Conservation (phyloP, 2,113 vertebrate species). For the Paedocypris sp. region DNA sequence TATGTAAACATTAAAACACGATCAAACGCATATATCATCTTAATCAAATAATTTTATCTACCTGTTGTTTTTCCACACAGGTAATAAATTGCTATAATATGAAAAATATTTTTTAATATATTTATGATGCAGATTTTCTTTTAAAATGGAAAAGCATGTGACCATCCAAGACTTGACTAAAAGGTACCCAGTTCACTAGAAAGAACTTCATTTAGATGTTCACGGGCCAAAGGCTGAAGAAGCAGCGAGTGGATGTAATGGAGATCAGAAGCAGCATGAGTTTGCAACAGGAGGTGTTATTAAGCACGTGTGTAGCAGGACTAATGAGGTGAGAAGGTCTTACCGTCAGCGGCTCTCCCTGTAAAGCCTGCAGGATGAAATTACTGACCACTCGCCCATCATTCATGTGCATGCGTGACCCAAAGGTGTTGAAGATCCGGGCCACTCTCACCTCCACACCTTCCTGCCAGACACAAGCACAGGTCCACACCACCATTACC, state of each 20-base stretch:
- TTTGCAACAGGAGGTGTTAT: background rate
- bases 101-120: no score
- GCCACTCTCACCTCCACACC: conserved; percentile 95
- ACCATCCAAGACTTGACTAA: no score
- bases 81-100: no score
- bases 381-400: conserved; percentile 98
- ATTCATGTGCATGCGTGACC: conserved; percentile 98
- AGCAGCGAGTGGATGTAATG: background rate
- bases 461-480: conserved; percentile 63
- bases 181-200: no score
- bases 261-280: background rate
- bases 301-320: background rate
- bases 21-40: no score
- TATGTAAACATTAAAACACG: no score
- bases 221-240: background rate
- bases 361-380: conserved; percentile 94
- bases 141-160: no score
- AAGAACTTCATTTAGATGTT: no score
- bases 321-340: conserved; percentile 20
- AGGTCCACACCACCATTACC: background rate
- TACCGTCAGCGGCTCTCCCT: conserved; percentile 92
- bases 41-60: no score
- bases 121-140: no score
- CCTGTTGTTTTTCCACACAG: no score
- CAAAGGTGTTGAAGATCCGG: conserved; percentile 97